These are phyloP conservation scores for Semnornis frantzii DNA, from an alignment of 2,113 vertebrate genomes.

Conservation along the genomic window DNA sequence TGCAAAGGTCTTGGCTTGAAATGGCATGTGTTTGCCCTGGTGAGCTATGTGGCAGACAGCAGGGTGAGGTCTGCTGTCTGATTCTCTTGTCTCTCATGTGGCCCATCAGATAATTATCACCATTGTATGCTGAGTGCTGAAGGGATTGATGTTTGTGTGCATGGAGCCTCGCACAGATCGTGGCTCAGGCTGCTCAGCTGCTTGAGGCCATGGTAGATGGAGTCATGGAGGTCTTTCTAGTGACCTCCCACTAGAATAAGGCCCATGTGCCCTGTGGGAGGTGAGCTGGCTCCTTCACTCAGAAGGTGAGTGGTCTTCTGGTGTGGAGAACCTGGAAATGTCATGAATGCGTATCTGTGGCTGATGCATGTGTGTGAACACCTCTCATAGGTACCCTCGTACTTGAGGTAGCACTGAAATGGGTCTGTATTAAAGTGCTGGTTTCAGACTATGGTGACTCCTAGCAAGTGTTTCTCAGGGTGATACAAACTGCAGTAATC, in stretches of 20 bases:
- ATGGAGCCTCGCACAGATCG: neutral
- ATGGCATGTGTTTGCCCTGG: neutral
- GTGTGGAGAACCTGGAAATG: neutral
- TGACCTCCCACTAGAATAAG: neutral
- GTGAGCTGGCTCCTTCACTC: neutral
- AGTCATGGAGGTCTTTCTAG: neutral
- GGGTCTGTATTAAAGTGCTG: neutral
- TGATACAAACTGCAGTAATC: neutral
- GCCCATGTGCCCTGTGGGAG: neutral
- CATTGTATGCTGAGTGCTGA: neutral
- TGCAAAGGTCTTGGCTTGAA: neutral
- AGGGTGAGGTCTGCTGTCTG: neutral
- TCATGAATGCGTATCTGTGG: neutral
- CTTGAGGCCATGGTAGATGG: neutral
- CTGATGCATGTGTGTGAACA: neutral
- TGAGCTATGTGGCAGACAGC: neutral
- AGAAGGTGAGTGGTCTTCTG: neutral
- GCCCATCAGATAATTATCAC: neutral
- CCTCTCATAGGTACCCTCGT: neutral
- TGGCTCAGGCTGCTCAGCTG: neutral
- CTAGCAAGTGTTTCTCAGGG: neutral
- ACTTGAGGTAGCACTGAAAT: neutral
- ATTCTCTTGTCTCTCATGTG: neutral
- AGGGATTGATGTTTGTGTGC: neutral
- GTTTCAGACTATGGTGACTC: neutral